A percentile compares a stretch with the other conserved stretches of the same genome.
Conservation (phyloP, 1,140 invertebrate genomes). For the Drosophila pectinifera region DNA sequence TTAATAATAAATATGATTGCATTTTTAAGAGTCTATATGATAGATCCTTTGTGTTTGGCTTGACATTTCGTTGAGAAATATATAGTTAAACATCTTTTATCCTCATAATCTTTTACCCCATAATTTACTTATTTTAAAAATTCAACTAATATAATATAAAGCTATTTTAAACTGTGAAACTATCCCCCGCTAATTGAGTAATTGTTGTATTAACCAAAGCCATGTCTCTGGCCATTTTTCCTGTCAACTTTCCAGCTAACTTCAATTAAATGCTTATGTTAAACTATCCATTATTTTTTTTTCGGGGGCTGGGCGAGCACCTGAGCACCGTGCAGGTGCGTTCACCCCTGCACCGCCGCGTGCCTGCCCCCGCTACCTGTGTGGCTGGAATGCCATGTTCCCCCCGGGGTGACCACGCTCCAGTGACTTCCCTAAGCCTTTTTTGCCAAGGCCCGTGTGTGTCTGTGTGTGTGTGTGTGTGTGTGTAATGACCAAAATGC, state of each 20-base stretch:
- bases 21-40: too few relatives aligned
- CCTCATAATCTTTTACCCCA: too few relatives aligned
- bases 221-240: too few relatives aligned
- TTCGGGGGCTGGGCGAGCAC: background rate
- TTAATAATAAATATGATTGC: background rate
- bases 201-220: background rate
- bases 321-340: slow-evolving; percentile 29
- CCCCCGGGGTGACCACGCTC: slow-evolving; percentile 32
- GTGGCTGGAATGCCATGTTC: slow-evolving; percentile 13
- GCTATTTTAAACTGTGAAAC: background rate
- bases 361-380: slow-evolving; percentile 8
- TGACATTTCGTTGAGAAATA: background rate
- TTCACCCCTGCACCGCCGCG: slow-evolving; percentile 24
- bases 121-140: too few relatives aligned
- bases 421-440: slow-evolving; percentile 52
- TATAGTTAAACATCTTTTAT: background rate
- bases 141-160: too few relatives aligned
- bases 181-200: background rate
- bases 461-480: background rate
- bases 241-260: background rate
- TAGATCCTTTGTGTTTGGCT: background rate
- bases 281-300: slow-evolving; percentile 7
- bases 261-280: slow-evolving; percentile 1
- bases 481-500: slow-evolving; percentile 46
- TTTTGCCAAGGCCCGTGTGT: slow-evolving; percentile 9